Evolutionary conservation across 2,113 vertebrate genomes (phyloP).

Genomic region (Cottus gobio): DNA sequence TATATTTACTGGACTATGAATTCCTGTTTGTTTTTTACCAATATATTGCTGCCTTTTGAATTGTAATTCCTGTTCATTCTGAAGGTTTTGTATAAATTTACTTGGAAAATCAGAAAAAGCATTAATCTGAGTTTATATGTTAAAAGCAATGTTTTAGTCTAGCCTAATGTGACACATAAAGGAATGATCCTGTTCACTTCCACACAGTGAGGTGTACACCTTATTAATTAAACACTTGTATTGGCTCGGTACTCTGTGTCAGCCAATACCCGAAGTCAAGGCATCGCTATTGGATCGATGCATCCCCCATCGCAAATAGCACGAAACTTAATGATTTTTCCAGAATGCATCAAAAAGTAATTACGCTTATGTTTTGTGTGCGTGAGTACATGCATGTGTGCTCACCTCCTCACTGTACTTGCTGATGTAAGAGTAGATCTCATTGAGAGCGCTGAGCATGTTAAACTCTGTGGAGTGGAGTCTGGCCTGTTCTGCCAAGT

Average conservation of each 20-base stretch:
- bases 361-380: not conserved
- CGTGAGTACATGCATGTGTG: not conserved
- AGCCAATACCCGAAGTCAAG: not conserved
- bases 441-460: slow-evolving; percentile 96
- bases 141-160: too few species aligned
- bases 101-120: too few species aligned
- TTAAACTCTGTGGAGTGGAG: slow-evolving; percentile 95
- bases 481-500: slow-evolving; percentile 97
- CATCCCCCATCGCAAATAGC: not conserved
- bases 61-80: too few species aligned
- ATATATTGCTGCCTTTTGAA: too few species aligned
- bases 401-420: slow-evolving; percentile 98
- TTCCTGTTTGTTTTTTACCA: too few species aligned
- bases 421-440: slow-evolving; percentile 99
- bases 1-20: too few species aligned
- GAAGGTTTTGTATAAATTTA: too few species aligned
- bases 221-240: too few species aligned
- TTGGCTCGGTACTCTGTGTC: not conserved
- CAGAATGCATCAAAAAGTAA: not conserved
- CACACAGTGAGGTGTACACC: too few species aligned
- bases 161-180: too few species aligned
- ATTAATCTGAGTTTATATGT: too few species aligned
- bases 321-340: not conserved
- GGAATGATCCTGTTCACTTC: too few species aligned
- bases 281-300: not conserved